These are phyloP conservation scores for Pararge aegeria DNA, from an alignment of 1,140 invertebrate genomes.

Conservation along the genomic window DNA sequence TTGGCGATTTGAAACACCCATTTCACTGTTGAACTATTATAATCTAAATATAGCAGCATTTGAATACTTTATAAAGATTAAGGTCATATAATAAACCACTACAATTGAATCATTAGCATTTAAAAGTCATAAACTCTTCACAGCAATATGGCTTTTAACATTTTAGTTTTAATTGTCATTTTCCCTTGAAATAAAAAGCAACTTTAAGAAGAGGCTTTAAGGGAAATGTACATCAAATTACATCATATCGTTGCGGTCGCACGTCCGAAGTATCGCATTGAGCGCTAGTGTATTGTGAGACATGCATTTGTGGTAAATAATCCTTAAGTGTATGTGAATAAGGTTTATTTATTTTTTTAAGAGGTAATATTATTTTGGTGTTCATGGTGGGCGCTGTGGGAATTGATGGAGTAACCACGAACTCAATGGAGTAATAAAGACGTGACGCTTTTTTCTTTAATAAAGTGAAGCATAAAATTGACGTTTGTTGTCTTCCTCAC, in stretches of 20 bases:
- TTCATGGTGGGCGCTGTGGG: background rate
- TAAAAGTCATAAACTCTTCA: background rate
- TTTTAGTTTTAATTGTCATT: background rate
- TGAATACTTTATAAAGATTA: too few species aligned
- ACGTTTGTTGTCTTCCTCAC: too few species aligned
- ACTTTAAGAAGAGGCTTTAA: background rate
- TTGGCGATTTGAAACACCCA: too few species aligned
- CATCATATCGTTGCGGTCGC: conserved; percentile 15
- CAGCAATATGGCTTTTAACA: background rate
- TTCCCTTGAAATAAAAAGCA: background rate
- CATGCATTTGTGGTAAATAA: background rate
- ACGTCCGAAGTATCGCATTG: conserved; percentile 16
- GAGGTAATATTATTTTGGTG: background rate
- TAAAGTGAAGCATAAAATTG: too few species aligned
- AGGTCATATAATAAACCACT: too few species aligned
- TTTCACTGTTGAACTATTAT: too few species aligned
- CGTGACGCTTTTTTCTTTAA: conserved; percentile 12
- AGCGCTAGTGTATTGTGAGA: conserved; percentile 1
- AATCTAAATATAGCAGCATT: too few species aligned
- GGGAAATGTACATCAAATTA: conserved; percentile 2
- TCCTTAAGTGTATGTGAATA: background rate
- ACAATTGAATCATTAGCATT: too few species aligned
- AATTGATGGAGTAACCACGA: conserved; percentile 13
- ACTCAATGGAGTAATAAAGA: conserved; percentile 17
- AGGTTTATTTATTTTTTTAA: background rate